Percentiles rank a stretch among this genome's conserved stretches.
Evolutionary conservation across 1,140 invertebrate genomes (phyloP).

Genomic region (Micrasema longulum): DNA sequence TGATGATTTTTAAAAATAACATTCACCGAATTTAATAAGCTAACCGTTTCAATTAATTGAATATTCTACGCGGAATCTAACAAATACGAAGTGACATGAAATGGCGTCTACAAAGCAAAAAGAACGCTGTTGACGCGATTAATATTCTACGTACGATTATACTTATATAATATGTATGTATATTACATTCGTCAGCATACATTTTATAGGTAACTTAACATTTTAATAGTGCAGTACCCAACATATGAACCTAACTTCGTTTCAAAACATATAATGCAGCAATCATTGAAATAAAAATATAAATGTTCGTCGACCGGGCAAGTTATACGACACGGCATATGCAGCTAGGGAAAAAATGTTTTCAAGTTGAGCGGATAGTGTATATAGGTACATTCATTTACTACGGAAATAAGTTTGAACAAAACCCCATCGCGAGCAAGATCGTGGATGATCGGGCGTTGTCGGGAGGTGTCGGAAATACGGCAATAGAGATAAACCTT

Average conservation of each 20-base stretch:
- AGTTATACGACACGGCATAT: neutral
- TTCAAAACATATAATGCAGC: neutral
- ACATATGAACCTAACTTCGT: neutral
- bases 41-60: no score
- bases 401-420: slow-evolving; percentile 49
- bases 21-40: no score
- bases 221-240: no score
- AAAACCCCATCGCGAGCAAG: slow-evolving; percentile 42
- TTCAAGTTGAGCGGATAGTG: slow-evolving; percentile 36
- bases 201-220: slow-evolving; percentile 15
- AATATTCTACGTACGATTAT: slow-evolving; percentile 27
- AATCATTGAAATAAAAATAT: neutral
- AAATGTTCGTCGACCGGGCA: no score
- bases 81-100: slow-evolving; percentile 15
- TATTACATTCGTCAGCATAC: slow-evolving; percentile 14
- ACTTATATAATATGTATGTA: neutral
- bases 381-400: slow-evolving; percentile 32
- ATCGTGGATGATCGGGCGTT: slow-evolving; percentile 40
- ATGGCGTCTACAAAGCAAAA: slow-evolving; percentile 14
- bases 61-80: no score
- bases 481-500: slow-evolving; percentile 49
- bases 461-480: slow-evolving; percentile 41
- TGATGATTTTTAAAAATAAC: no score
- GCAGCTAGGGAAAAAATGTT: slow-evolving; percentile 42
- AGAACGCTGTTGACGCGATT: slow-evolving; percentile 25